phyloP scores from a whole-genome alignment of 1,140 invertebrate genomes.

The Leptinotarsa texana region DNA sequence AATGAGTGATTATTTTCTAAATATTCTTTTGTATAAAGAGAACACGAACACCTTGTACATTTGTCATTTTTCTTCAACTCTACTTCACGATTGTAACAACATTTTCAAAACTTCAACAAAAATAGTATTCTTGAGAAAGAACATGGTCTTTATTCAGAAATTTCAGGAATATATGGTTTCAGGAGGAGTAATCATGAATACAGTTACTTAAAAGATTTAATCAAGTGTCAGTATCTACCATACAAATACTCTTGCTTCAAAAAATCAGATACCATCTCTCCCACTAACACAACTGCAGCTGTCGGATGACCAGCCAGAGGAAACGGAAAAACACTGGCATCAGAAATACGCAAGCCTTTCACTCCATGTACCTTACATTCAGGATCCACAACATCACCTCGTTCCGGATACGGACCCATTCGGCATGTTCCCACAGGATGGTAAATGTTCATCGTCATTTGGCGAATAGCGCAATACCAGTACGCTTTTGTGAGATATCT shows the following conservation, averaged over 20 bases:
- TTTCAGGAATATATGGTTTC: no score
- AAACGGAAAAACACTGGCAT: conserved; percentile 51
- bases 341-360: conserved; percentile 50
- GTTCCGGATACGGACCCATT: conserved; percentile 57
- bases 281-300: conserved; percentile 73
- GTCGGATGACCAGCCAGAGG: conserved; percentile 73
- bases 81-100: no score
- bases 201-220: no score
- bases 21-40: no score
- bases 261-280: conserved; percentile 72
- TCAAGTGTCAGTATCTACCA: no score
- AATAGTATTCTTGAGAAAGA: no score
- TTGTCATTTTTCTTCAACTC: no score
- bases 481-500: conserved; percentile 39
- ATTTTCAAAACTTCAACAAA: no score
- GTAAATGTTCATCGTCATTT: conserved; percentile 67
- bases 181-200: no score
- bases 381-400: conserved; percentile 55
- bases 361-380: conserved; percentile 54
- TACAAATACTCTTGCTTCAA: conserved; percentile 56
- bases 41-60: no score
- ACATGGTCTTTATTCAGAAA: no score
- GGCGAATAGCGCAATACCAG: conserved; percentile 37
- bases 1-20: no score
- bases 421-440: conserved; percentile 70